Evolutionary conservation across 2,797 vertebrate genomes (phyloP).

Genomic region (Buceros bicornis): DNA sequence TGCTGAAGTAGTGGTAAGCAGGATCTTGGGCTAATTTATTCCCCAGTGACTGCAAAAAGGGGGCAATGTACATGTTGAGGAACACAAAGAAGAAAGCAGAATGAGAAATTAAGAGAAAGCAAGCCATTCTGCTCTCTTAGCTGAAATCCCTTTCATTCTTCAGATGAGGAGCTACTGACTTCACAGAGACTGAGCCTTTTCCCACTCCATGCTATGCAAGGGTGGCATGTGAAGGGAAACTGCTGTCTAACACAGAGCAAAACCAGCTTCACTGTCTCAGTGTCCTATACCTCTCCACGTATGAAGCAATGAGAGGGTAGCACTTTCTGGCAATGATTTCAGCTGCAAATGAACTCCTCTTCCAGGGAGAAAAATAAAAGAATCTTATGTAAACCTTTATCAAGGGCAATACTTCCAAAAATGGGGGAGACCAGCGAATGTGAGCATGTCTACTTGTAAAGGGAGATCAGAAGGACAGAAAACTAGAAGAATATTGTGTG

Average conservation of each 20-base stretch:
- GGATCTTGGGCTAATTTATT: constrained; percentile 40
- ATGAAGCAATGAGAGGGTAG: not conserved
- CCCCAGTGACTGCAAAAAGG: not conserved
- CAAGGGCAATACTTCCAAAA: not conserved
- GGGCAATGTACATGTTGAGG: not conserved
- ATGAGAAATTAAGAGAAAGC: constrained; percentile 12
- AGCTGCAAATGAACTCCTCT: not conserved
- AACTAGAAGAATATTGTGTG: constrained; percentile 11
- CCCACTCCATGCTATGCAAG: not conserved
- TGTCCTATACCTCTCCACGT: not conserved
- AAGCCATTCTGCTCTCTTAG: not conserved
- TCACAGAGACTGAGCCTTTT: not conserved
- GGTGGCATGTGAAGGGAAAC: constrained; percentile 15
- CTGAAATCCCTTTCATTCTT: constrained; percentile 26
- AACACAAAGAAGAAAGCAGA: not conserved
- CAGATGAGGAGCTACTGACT: constrained; percentile 2
- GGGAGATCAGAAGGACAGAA: constrained; percentile 6
- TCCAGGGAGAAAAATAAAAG: not conserved
- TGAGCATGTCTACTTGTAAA: not conserved
- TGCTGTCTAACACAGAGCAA: not conserved
- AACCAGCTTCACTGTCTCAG: not conserved
- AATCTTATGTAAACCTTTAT: not conserved
- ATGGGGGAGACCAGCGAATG: not conserved
- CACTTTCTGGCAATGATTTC: constrained; percentile 1
- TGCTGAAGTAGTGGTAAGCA: constrained; percentile 10